phyloP scores from a whole-genome alignment of 2,797 vertebrate genomes.

The Paedocypris micromegethes region DNA sequence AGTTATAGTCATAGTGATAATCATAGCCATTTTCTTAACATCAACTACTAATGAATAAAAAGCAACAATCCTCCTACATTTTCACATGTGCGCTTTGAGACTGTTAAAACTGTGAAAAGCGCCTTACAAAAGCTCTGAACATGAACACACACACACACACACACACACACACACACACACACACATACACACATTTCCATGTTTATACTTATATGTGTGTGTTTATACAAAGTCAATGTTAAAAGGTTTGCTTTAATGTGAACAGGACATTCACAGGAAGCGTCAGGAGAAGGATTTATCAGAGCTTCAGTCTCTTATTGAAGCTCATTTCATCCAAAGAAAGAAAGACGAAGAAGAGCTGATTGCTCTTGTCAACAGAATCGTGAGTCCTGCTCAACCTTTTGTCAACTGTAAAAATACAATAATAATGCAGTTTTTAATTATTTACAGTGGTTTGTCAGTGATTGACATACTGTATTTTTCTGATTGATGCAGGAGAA shows the following conservation, averaged over 20 bases:
- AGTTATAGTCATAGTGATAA: no score
- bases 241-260: not conserved
- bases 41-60: no score
- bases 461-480: not conserved
- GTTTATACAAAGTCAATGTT: no score
- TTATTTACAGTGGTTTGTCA: constrained; percentile 1
- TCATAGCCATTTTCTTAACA: no score
- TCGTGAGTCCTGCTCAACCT: constrained; percentile 56
- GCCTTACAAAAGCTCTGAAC: no score
- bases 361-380: constrained; percentile 66
- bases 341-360: constrained; percentile 70
- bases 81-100: no score
- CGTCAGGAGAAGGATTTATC: constrained; percentile 66
- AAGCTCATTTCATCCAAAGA: constrained; percentile 69
- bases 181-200: not conserved
- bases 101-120: no score
- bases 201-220: not conserved
- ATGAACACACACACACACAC: no score
- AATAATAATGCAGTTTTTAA: not conserved
- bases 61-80: no score
- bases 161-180: no score
- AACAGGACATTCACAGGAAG: constrained; percentile 71
- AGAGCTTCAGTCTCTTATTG: constrained; percentile 68
- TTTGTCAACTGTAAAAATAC: not conserved
- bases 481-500: constrained; percentile 58